A percentile compares a stretch with the other conserved stretches of the same genome.
Evolutionary conservation across 2,113 vertebrate species (phyloP).

Genomic region (Sinocyclocheilus grahami): DNA sequence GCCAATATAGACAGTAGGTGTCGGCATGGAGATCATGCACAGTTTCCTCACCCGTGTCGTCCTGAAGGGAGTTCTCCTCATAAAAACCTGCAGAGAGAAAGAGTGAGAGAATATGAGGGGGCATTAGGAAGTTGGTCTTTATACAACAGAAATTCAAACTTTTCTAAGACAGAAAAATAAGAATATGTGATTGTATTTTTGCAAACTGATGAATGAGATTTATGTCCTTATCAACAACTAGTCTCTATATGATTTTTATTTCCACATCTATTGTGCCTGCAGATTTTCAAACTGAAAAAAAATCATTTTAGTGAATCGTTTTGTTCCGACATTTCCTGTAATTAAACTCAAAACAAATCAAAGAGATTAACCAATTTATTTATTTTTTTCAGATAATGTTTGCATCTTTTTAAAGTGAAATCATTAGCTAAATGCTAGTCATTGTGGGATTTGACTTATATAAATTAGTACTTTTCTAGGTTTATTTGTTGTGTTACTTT

Average conservation of each 20-base stretch:
- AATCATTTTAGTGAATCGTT: no score
- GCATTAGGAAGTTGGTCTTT: neutral
- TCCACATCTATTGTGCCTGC: neutral
- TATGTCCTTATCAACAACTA: neutral
- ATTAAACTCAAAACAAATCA: no score
- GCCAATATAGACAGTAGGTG: neutral
- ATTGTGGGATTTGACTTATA: no score
- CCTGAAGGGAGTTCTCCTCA: slow-evolving; percentile 21
- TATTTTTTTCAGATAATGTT: no score
- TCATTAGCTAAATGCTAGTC: no score
- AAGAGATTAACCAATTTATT: no score
- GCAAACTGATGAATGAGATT: neutral
- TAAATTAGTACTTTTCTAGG: no score
- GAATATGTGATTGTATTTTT: neutral
- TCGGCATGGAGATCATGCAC: neutral
- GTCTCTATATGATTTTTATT: neutral
- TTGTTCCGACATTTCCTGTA: no score
- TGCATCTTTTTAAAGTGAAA: no score
- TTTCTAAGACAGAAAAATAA: neutral
- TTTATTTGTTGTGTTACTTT: no score
- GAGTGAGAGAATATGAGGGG: neutral
- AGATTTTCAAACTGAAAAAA: no score
- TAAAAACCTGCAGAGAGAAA: slow-evolving; percentile 19
- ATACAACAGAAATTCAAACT: neutral
- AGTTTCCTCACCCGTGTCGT: slow-evolving; percentile 12